These are phyloP conservation scores for Himantopus leucocephalus DNA, from an alignment of 2,113 vertebrate genomes.

Conservation along the genomic window DNA sequence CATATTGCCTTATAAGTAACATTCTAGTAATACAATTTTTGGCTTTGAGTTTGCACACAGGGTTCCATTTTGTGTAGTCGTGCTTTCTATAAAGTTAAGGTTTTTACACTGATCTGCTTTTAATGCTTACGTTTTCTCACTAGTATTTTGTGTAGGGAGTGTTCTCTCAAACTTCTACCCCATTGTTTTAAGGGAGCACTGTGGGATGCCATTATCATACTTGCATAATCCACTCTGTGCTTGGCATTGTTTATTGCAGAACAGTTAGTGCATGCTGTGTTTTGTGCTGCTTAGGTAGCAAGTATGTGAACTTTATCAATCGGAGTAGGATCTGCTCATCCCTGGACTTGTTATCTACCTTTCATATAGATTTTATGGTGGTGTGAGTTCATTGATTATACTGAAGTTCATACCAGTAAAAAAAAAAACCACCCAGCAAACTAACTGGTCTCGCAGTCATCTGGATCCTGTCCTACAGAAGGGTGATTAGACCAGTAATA, in stretches of 20 bases:
- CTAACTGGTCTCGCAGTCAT: neutral
- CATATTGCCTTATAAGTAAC: neutral
- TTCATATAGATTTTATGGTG: neutral
- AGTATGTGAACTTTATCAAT: neutral
- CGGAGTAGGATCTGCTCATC: neutral
- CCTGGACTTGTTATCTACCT: neutral
- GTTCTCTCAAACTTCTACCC: neutral
- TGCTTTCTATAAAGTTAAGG: neutral
- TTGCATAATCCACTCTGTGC: neutral
- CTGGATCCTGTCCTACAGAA: neutral
- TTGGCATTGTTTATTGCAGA: neutral
- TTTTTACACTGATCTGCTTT: neutral
- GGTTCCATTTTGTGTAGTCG: neutral
- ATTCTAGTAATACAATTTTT: neutral
- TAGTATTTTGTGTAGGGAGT: neutral
- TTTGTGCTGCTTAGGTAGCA: neutral
- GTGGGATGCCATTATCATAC: neutral
- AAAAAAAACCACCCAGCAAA: neutral
- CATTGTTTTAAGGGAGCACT: neutral
- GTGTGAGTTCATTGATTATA: neutral
- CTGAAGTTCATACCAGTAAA: neutral
- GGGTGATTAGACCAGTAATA: neutral
- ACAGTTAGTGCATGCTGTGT: neutral
- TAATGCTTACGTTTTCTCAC: neutral
- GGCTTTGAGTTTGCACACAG: neutral